Evolutionary conservation across 2,113 vertebrate genomes (phyloP).

Genomic region (Noctilio leporinus): DNA sequence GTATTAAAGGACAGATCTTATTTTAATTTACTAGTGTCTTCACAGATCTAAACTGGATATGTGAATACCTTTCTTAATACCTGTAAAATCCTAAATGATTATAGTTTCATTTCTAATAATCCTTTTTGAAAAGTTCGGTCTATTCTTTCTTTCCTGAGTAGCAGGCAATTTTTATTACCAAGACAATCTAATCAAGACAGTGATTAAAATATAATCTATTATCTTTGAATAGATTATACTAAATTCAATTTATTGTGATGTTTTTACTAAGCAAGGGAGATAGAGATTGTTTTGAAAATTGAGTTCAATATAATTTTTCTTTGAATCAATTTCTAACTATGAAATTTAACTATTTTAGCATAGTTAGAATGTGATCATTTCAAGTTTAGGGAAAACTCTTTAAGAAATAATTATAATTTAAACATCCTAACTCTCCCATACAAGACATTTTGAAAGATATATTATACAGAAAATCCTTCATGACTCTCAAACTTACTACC

Average conservation of each 20-base stretch:
- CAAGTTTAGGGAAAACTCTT: constrained; percentile 34
- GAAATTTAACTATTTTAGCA: constrained; percentile 1
- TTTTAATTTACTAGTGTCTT: constrained; percentile 23
- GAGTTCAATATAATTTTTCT: constrained; percentile 52
- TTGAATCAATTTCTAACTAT: constrained; percentile 18
- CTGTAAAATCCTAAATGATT: neutral
- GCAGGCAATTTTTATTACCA: constrained; percentile 60
- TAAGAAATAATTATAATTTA: neutral
- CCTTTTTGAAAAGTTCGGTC: constrained; percentile 46
- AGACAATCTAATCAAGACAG: constrained; percentile 56
- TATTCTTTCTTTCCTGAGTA: constrained; percentile 15
- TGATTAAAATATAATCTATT: too few species aligned
- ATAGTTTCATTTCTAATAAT: constrained; percentile 13
- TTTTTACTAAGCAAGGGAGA: constrained; percentile 50
- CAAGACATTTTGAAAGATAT: neutral
- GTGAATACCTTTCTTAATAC: constrained; percentile 14
- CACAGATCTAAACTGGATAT: neutral
- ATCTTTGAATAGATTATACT: constrained; percentile 56
- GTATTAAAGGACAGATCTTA: constrained; percentile 54
- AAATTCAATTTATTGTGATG: constrained; percentile 56
- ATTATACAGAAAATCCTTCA: neutral
- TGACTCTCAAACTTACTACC: neutral
- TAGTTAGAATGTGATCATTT: constrained; percentile 19
- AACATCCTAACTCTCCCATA: neutral
- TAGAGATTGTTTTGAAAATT: constrained; percentile 50